These are phyloP conservation scores for Pocillopora verrucosa DNA, from an alignment of 64 coral and sea anemone genomes.

Conservation along the genomic window DNA sequence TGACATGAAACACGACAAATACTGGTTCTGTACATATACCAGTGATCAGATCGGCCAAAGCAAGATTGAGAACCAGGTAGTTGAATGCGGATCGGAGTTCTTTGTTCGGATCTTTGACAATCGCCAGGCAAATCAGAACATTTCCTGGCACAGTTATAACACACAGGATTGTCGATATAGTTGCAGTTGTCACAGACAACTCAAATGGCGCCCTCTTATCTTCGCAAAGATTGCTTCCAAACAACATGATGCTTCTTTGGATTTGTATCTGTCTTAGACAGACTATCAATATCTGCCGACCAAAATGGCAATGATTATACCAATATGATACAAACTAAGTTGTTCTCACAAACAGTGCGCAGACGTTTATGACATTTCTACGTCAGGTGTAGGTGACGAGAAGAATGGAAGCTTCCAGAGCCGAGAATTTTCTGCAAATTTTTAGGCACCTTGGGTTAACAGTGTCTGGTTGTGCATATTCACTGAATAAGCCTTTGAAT, in stretches of 20 bases:
- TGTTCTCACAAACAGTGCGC: neutral
- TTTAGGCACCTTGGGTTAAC: neutral
- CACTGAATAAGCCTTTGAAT: neutral
- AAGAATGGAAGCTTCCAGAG: neutral
- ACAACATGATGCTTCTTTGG: neutral
- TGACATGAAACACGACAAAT: conserved; percentile 51
- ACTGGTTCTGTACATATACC: conserved; percentile 37
- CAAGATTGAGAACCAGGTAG: conserved; percentile 53
- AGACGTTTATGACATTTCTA: neutral
- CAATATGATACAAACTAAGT: too few relatives aligned
- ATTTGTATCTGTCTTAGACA: neutral
- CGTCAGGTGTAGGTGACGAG: neutral
- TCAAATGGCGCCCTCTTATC: conserved; percentile 32
- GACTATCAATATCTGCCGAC: too few relatives aligned
- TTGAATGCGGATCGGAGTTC: conserved; percentile 52
- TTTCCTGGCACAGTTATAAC: conserved; percentile 56
- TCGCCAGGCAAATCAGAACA: conserved; percentile 42
- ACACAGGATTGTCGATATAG: conserved; percentile 21
- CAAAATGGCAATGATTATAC: too few relatives aligned
- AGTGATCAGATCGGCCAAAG: conserved; percentile 50
- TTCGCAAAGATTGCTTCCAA: conserved; percentile 19
- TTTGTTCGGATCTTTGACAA: conserved; percentile 56
- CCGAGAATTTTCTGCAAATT: neutral
- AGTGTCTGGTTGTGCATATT: neutral
- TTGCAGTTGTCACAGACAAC: conserved; percentile 30